Evolutionary conservation across 2,113 vertebrate genomes (phyloP).

Genomic region (Micronisus gabar): DNA sequence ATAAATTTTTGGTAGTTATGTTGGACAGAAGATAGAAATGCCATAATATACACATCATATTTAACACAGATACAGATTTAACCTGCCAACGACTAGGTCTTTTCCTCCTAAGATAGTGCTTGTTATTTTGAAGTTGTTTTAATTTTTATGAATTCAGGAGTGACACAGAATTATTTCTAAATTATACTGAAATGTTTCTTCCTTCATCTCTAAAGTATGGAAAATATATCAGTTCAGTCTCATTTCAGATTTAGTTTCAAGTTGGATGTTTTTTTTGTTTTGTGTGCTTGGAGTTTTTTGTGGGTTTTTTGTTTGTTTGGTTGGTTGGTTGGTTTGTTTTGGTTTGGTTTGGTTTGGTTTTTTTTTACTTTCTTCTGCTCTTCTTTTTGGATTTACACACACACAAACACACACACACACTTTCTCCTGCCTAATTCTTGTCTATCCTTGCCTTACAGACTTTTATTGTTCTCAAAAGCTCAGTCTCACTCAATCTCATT

Average conservation of each 20-base stretch:
- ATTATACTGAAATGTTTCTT: neutral
- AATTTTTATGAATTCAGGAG: neutral
- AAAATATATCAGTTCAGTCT: neutral
- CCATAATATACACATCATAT: neutral
- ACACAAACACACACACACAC: too few species aligned
- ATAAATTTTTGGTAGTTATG: neutral
- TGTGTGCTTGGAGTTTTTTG: too few species aligned
- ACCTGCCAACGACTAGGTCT: neutral
- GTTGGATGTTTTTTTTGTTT: neutral
- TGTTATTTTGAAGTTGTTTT: neutral
- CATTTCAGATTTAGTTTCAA: neutral
- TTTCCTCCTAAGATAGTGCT: neutral
- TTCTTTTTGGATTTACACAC: neutral
- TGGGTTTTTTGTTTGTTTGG: too few species aligned
- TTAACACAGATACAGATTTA: neutral
- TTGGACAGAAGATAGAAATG: neutral
- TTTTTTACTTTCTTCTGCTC: neutral
- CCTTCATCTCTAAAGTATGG: neutral
- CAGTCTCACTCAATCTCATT: neutral
- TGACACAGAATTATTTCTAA: neutral
- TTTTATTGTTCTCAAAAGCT: slow-evolving; percentile 12
- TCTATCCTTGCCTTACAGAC: neutral
- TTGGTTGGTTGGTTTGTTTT: too few species aligned
- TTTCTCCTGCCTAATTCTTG: neutral
- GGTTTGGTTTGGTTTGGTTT: too few species aligned